Percentiles rank a stretch among this genome's conserved stretches.
These are phyloP conservation scores for Sapajus apella DNA, from an alignment of 2,113 vertebrate species.

Conservation along the genomic window DNA sequence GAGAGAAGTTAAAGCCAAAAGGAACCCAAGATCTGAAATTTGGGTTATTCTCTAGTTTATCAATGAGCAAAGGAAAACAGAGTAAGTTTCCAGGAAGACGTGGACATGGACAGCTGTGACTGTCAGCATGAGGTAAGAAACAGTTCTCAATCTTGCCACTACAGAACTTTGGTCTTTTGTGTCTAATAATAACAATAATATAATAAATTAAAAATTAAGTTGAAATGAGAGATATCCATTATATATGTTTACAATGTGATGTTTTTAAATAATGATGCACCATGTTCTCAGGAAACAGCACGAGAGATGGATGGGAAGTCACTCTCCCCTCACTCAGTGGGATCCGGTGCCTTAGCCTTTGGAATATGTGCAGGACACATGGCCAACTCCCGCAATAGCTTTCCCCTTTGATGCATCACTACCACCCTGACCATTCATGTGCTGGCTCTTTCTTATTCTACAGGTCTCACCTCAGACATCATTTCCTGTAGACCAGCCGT, in stretches of 20 bases:
- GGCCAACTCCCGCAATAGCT: rapidly evolving
- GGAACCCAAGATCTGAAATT: not conserved
- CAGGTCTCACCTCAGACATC: not conserved
- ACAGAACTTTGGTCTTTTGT: not conserved
- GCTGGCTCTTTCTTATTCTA: not conserved
- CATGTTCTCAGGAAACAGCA: not conserved
- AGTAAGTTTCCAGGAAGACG: not conserved
- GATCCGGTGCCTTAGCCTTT: rapidly evolving
- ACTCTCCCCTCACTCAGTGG: not conserved
- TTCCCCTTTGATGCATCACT: not conserved
- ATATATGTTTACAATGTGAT: not conserved
- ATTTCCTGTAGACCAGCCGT: not conserved
- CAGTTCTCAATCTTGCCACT: not conserved
- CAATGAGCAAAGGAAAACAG: not conserved
- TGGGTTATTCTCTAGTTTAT: not conserved
- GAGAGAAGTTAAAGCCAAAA: not conserved
- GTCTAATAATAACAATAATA: not conserved
- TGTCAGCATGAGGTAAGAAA: not conserved
- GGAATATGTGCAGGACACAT: not conserved
- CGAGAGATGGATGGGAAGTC: not conserved
- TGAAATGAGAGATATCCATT: not conserved
- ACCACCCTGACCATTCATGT: rapidly evolving
- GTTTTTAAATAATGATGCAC: not conserved
- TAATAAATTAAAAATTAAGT: not conserved
- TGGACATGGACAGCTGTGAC: not conserved